phyloP scores from a whole-genome alignment of 2,797 vertebrate species.

The Sus cebifrons region DNA sequence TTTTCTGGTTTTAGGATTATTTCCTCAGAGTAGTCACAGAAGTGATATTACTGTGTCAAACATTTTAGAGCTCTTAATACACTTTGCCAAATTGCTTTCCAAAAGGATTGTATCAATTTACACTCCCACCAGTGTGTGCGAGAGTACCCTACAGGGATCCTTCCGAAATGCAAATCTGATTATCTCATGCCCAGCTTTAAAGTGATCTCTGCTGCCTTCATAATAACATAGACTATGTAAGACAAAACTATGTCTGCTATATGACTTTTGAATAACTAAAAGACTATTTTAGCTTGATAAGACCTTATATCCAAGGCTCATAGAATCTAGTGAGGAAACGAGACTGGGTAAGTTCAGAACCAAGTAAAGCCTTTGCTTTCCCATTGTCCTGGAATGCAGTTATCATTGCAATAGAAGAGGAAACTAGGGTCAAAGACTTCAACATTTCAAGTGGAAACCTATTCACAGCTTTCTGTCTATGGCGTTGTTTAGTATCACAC shows the following conservation, averaged over 20 bases:
- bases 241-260: slow-evolving; percentile 32
- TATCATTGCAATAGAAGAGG: neutral
- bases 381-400: neutral
- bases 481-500: slow-evolving; percentile 36
- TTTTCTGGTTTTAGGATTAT: slow-evolving; percentile 81
- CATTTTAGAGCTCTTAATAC: slow-evolving; percentile 80
- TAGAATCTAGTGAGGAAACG: slow-evolving; percentile 13
- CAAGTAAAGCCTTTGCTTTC: neutral
- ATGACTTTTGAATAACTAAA: slow-evolving; percentile 56
- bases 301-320: neutral
- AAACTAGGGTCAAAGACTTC: neutral
- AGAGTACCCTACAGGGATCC: slow-evolving; percentile 64
- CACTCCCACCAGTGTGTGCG: slow-evolving; percentile 64
- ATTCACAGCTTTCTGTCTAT: slow-evolving; percentile 38
- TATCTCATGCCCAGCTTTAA: slow-evolving; percentile 74
- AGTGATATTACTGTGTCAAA: slow-evolving; percentile 81
- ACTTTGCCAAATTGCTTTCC: slow-evolving; percentile 81
- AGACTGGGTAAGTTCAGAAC: neutral
- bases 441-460: slow-evolving; percentile 14
- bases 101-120: slow-evolving; percentile 80
- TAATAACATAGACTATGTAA: slow-evolving; percentile 57
- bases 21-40: slow-evolving; percentile 81
- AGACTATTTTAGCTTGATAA: slow-evolving; percentile 36
- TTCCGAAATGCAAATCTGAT: slow-evolving; percentile 82
- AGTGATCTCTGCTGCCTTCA: slow-evolving; percentile 71